Base-by-base conservation (phyloP, 2,888 invertebrate genomes). In the Rugalucina vietnamica region DNA sequence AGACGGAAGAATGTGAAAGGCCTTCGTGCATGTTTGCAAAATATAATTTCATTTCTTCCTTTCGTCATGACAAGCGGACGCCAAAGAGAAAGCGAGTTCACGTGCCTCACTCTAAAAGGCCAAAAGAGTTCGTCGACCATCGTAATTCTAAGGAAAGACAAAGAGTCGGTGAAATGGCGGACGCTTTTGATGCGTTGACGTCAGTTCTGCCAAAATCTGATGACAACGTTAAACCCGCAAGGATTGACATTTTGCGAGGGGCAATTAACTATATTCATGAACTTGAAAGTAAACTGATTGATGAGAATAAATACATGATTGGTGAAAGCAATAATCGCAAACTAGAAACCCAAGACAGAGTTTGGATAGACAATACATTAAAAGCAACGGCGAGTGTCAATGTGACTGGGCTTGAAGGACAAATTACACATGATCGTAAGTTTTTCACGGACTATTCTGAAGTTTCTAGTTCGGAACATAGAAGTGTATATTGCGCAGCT, bases 121-220 rank as follows among this genome's bases (percentile, higher is more conserved):
- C 65, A 65, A 65, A 65, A 34, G 65, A 65, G 34, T 65, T 65
- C 34, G 65, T 65, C 21, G 65, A 34, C 18, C 14, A 65, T 18
- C 32, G 65, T n/a, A 65, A 65, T 34, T 65, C 65, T 27, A 65
- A 65, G 21, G 65, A 65, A 34, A 27, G 65, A 65, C 65, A 65
- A 21, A 32, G 65, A 4, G 65, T 65, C 4, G 18, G 34, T 21
- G 65, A 27, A 34, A 65, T 65, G 65, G 18, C 65, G 1, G 34
- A 32, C 1, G 65, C 65, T 3, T 65, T 65, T 65, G 65, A 65
- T 2, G 34, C 10, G 2, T n/a, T 65, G 32, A 18, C 5, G 65
- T 34, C 65, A 2, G 65, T 65, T 4, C 24, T 65, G 18, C 65
- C 65, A 34, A 32, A 4, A 1, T 32, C 34, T 5, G 34, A 32